Evolutionary conservation across 30 jellyfish, hydroid and myxozoan genomes (phyloP).

Genomic region (Aurelia aurita complex sp. Pacific): DNA sequence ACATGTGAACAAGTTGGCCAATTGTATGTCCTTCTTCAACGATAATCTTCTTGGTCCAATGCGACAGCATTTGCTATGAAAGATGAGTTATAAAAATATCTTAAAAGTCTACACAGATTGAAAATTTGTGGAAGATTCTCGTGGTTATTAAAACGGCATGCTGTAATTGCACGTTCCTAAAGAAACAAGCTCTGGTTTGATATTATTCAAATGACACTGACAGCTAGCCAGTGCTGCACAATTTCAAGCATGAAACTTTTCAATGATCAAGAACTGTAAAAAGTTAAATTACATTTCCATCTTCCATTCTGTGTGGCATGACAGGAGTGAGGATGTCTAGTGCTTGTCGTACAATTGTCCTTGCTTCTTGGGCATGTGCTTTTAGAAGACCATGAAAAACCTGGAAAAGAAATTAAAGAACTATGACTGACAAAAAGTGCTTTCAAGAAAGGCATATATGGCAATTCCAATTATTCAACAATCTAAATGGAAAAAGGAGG

Average conservation of each 20-base stretch:
- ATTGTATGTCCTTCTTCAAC: constrained; percentile 98
- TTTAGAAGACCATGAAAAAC: constrained; percentile 96
- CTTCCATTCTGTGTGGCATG: constrained; percentile 98
- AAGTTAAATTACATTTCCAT: constrained; percentile 72
- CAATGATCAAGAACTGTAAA: not conserved
- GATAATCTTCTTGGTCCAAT: constrained; percentile 97
- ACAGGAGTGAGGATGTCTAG: constrained; percentile 96
- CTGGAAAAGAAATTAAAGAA: constrained; percentile 37
- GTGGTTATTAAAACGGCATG: too few relatives aligned
- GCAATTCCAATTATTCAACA: too few relatives aligned
- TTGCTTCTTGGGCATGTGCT: constrained; percentile 99
- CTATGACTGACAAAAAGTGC: not conserved
- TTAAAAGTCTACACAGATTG: not conserved
- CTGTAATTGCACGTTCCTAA: too few relatives aligned
- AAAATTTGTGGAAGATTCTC: too few relatives aligned
- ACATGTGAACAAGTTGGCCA: constrained; percentile 92
- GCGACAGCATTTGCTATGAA: constrained; percentile 84
- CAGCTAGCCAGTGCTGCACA: too few relatives aligned
- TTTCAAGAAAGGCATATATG: too few relatives aligned
- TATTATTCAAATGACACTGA: too few relatives aligned
- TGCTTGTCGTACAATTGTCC: constrained; percentile 93
- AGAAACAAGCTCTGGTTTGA: too few relatives aligned
- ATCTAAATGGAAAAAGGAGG: too few relatives aligned
- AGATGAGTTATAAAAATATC: not conserved
- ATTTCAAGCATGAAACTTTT: too few relatives aligned